These are phyloP conservation scores for Sternarchorhynchus goeldii DNA, from an alignment of 2,797 vertebrate species.

Conservation along the genomic window DNA sequence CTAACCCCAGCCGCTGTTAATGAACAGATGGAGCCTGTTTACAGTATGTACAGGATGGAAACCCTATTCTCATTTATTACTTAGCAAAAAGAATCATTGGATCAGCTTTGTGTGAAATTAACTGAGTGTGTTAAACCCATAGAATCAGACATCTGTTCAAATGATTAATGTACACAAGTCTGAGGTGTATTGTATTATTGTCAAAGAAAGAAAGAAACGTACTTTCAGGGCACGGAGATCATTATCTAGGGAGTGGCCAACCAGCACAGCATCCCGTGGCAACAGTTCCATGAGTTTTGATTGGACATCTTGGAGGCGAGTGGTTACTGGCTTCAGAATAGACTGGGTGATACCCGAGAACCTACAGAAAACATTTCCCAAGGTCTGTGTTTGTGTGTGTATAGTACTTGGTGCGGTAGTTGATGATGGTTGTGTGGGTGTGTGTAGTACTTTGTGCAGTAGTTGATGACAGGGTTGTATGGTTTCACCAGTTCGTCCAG, in stretches of 20 bases:
- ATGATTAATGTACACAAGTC: too few relatives aligned
- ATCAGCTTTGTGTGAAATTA: too few relatives aligned
- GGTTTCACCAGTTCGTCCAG: slow-evolving; percentile 88
- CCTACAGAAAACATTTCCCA: slow-evolving; percentile 62
- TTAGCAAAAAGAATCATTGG: too few relatives aligned
- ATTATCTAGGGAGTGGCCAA: slow-evolving; percentile 85
- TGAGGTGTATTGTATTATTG: too few relatives aligned
- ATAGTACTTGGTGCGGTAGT: too few relatives aligned
- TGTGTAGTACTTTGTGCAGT: slow-evolving; percentile 75
- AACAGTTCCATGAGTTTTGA: slow-evolving; percentile 74
- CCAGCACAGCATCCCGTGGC: slow-evolving; percentile 83
- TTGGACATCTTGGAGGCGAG: slow-evolving; percentile 81
- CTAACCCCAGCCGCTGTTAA: too few relatives aligned
- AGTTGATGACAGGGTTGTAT: slow-evolving; percentile 72
- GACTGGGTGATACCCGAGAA: slow-evolving; percentile 86
- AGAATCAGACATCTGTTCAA: too few relatives aligned
- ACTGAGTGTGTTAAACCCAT: too few relatives aligned
- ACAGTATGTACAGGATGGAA: too few relatives aligned
- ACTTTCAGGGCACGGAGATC: slow-evolving; percentile 87
- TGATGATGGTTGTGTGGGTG: neutral
- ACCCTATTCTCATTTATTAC: too few relatives aligned
- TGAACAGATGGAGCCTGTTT: too few relatives aligned
- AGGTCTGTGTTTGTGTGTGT: too few relatives aligned
- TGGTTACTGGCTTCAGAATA: slow-evolving; percentile 79
- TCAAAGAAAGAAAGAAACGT: slow-evolving; percentile 51